Conservation (phyloP, 1,140 invertebrate species). For the Calephelis virginiensis region DNA sequence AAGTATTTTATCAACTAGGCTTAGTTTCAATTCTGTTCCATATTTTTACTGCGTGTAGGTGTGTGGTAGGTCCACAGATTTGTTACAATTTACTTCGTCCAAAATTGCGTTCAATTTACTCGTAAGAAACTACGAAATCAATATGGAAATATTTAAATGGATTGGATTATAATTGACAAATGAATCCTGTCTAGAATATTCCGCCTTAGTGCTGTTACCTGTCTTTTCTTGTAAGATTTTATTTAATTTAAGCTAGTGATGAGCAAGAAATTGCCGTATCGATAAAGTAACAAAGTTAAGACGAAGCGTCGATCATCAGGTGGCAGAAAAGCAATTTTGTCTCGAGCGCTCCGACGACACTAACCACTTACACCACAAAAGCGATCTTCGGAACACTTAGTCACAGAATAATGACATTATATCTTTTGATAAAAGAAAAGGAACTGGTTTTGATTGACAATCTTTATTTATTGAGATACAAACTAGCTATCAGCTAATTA, state of each 20-base stretch:
- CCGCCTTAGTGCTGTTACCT: too few relatives aligned
- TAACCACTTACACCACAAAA: slow-evolving; percentile 8
- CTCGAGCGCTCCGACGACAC: slow-evolving; percentile 1
- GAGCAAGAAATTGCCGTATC: background rate
- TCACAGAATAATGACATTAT: slow-evolving; percentile 11
- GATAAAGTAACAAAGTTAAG: slow-evolving; percentile 24
- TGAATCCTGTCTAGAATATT: too few relatives aligned
- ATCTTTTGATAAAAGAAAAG: slow-evolving; percentile 7
- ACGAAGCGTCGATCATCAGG: slow-evolving; percentile 36
- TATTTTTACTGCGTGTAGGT: too few relatives aligned
- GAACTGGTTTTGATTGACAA: background rate
- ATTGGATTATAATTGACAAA: too few relatives aligned
- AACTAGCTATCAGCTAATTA: background rate
- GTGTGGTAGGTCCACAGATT: too few relatives aligned
- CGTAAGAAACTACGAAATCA: too few relatives aligned
- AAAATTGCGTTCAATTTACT: too few relatives aligned
- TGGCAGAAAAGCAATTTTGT: slow-evolving; percentile 39
- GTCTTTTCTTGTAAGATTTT: background rate
- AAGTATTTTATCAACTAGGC: too few relatives aligned
- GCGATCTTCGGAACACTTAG: slow-evolving; percentile 12
- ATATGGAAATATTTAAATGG: too few relatives aligned
- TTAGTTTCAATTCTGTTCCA: too few relatives aligned
- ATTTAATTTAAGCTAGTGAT: background rate
- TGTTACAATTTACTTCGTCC: too few relatives aligned
- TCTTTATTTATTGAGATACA: background rate